Base-by-base conservation (phyloP, 2,888 invertebrate species). In the Stenolophus ochropezus region DNA sequence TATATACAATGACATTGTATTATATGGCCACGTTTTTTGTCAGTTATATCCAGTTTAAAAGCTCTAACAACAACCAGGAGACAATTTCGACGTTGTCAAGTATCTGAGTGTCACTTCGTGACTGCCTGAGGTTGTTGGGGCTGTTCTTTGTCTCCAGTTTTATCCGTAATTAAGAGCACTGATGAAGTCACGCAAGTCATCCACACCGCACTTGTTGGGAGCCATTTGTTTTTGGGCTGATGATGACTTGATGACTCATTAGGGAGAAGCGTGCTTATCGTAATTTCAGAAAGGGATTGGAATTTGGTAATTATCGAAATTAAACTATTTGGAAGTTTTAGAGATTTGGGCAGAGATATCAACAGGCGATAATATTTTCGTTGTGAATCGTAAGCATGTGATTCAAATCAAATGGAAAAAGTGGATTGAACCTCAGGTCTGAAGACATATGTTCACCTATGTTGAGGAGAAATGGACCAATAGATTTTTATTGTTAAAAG, bases 111-210 rank as follows among this genome's bases (percentile, higher is more conserved):
- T n/a, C n/a, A n/a, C n/a, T n/a, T 79, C 79, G 79, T 79, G 79
- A 79, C 16, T 2, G 79, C 79, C 53, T 14, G 27, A 11, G 20
- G 79, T 53, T 49, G 51, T 69, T 20, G 47, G 47, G 49, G 73
- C 73, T 73, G 71, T 47, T 49, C 73, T 73, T 69, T 79, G 79
- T 71, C 79, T 71, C 69, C 69, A 79, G 51, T 71, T 51, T 79
- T 79, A 69, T 79, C 27, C 71, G 51, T 71, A 79, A 79, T 79
- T 79, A 79, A 79, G 71, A 69, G 69, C 51, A 78, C 47, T 65
- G 65, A 78, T 78, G 78, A 78, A 79, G 79, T 69, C 79, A 79
- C 79, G 79, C 79, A 49, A 69, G 65, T 20, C 18, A 27, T 61
- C 14, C 25, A 25, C 61, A 20, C 11, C 8, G 53, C n/a, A 56